Evolutionary conservation across 2,797 vertebrate species (phyloP).

Genomic region (Xiphorhynchus erythropygius): DNA sequence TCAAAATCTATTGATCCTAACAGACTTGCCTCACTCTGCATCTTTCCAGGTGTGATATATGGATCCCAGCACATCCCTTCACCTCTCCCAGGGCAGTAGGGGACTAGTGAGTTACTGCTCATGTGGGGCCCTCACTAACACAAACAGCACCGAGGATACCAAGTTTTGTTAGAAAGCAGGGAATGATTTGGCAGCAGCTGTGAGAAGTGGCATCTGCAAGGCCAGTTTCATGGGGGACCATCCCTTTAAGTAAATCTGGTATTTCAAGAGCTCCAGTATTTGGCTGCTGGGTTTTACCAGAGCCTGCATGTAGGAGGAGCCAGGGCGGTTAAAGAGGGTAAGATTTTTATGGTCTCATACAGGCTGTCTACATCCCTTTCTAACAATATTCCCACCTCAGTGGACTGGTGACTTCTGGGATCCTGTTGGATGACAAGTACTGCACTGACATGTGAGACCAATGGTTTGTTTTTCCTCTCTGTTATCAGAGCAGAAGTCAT

Average conservation of each 20-base stretch:
- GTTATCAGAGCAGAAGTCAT: background rate
- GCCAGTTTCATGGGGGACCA: background rate
- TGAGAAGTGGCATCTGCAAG: background rate
- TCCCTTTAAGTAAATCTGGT: background rate
- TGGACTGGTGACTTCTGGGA: background rate
- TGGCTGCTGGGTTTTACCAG: background rate
- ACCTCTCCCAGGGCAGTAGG: background rate
- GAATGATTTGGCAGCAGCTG: background rate
- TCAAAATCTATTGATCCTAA: background rate
- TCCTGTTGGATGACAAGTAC: background rate
- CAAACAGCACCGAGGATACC: rapidly evolving
- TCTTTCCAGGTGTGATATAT: background rate
- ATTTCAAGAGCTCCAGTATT: background rate
- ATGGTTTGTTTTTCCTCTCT: background rate
- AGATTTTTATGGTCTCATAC: background rate
- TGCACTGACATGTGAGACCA: background rate
- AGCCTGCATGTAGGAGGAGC: background rate
- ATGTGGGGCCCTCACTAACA: rapidly evolving
- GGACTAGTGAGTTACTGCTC: background rate
- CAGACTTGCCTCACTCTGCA: rapidly evolving
- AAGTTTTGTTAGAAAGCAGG: background rate
- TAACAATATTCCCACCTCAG: background rate
- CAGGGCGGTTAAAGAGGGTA: background rate
- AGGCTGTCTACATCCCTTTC: background rate
- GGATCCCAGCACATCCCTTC: background rate